Evolutionary conservation across 2,888 invertebrate species (phyloP), one percentile per base, ranked within the genome.

Genomic region (Cerastoderma edule): DNA sequence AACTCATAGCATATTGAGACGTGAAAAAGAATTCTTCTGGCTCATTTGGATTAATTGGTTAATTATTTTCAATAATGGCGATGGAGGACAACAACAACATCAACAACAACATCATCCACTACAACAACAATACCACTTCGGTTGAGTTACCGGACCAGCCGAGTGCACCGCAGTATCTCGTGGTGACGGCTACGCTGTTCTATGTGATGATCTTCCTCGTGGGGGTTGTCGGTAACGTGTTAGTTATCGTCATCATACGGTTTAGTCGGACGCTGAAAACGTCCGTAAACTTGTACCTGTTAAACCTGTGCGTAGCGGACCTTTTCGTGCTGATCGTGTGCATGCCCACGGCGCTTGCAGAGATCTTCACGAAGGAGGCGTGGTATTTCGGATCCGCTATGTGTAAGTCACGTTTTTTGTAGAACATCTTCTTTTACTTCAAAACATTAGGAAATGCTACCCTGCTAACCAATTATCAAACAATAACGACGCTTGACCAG

Each of bases 351-450:
- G 85, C 83, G 0, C 73, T 85, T 16, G 83, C 83, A 28, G 87
- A 87, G 32, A 72, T 87, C 6, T 85, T 80, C 66, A 72, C 84
- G 0, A 84, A 82, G 39, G 84, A 83, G 30, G 78, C 75, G 2
- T 87, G 87, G 87, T 82, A 84, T 44, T 85, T 87, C 44, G 87
- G 87, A 28, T 72, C 75, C 54, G 68, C 75, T 28, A 84, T 87
- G 85, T 87, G 87, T 87, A 83, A 86, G 87, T 85, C 3, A n/a
- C n/a, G n/a, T n/a, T n/a, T n/a, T n/a, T n/a, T n/a, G n/a, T n/a
- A n/a, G n/a, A n/a, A n/a, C n/a, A n/a, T n/a, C n/a, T n/a, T n/a
- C n/a, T n/a, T n/a, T n/a, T n/a, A n/a, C n/a, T n/a, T n/a, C n/a
- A n/a, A n/a, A n/a, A n/a, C n/a, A n/a, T n/a, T n/a, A n/a, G n/a